Percentiles rank a stretch among this genome's conserved stretches.
These are phyloP conservation scores for Archegozetes longisetosus DNA, from an alignment of 1,140 invertebrate genomes.

Conservation along the genomic window DNA sequence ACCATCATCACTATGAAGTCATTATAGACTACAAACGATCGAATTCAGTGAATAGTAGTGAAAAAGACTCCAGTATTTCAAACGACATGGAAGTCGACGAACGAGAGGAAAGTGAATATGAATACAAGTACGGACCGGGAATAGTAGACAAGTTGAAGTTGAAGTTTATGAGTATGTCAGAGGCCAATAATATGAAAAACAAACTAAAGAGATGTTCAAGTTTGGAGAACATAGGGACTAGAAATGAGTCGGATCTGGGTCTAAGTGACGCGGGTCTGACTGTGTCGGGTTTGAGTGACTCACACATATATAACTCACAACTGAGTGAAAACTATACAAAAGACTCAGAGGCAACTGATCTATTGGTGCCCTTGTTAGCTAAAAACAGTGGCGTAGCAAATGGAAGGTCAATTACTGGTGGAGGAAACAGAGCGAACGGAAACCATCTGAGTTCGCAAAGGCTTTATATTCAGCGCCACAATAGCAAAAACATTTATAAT, in stretches of 20 bases:
- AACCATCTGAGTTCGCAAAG: background rate
- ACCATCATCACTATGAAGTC: background rate
- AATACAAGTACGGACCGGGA: constrained; percentile 72
- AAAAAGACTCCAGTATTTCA: background rate
- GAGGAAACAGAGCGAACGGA: background rate
- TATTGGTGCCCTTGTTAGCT: background rate
- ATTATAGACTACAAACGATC: background rate
- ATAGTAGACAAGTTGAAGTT: constrained; percentile 58
- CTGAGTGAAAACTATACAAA: no score
- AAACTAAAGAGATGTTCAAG: constrained; percentile 56
- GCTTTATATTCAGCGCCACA: background rate
- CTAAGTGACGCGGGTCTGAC: background rate
- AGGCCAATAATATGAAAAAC: constrained; percentile 31
- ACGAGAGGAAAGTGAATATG: constrained; percentile 32
- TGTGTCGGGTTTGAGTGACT: no score
- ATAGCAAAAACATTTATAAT: background rate
- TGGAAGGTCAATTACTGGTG: background rate
- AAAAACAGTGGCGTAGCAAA: background rate
- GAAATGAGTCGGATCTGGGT: background rate
- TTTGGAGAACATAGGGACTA: constrained; percentile 48
- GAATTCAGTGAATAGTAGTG: background rate
- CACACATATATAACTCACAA: background rate
- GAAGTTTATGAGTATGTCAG: constrained; percentile 61
- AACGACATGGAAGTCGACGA: background rate
- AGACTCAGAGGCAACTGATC: background rate